Percentiles rank a stretch among this genome's conserved stretches.
These are phyloP conservation scores for Tanaodytes sp. DNA, from an alignment of 2,888 invertebrate genomes.

Conservation along the genomic window DNA sequence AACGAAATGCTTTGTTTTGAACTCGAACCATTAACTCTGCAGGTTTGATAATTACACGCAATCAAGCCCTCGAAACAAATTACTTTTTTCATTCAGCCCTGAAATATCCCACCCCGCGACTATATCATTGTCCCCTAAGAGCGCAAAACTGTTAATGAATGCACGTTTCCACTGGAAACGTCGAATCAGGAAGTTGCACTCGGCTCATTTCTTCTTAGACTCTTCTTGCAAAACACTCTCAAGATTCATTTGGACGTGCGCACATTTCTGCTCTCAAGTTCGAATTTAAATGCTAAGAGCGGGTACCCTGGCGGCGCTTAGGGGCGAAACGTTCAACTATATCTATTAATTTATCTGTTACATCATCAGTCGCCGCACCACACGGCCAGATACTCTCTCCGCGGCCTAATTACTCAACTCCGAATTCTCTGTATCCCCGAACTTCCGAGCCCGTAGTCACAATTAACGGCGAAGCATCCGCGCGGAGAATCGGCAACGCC, in stretches of 20 bases:
- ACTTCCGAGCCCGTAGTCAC: slow-evolving; percentile 5
- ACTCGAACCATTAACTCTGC: not conserved
- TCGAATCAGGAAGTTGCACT: not conserved
- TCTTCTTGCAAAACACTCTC: too few relatives aligned
- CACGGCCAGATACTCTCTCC: slow-evolving; percentile 17
- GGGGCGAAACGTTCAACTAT: slow-evolving; percentile 7
- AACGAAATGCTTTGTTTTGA: not conserved
- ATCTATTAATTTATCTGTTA: slow-evolving; percentile 25
- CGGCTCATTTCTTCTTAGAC: too few relatives aligned
- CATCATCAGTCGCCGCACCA: slow-evolving; percentile 13
- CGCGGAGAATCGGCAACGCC: not conserved
- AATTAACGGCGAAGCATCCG: slow-evolving; percentile 9
- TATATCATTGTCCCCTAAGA: too few relatives aligned
- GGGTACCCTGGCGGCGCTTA: not conserved
- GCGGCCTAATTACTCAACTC: slow-evolving; percentile 30
- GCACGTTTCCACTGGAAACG: too few relatives aligned
- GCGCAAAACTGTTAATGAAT: too few relatives aligned
- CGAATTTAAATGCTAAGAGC: too few relatives aligned
- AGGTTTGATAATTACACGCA: too few relatives aligned
- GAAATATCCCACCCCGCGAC: too few relatives aligned
- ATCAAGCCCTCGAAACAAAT: too few relatives aligned
- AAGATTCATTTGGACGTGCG: too few relatives aligned
- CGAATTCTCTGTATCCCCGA: slow-evolving; percentile 19
- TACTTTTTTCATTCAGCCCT: too few relatives aligned
- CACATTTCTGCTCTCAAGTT: too few relatives aligned